A percentile compares a stretch with the other conserved stretches of the same genome.
These are phyloP conservation scores for Heliocidaris tuberculata DNA, from an alignment of 35 echinoderm and acorn worm genomes.

Conservation along the genomic window DNA sequence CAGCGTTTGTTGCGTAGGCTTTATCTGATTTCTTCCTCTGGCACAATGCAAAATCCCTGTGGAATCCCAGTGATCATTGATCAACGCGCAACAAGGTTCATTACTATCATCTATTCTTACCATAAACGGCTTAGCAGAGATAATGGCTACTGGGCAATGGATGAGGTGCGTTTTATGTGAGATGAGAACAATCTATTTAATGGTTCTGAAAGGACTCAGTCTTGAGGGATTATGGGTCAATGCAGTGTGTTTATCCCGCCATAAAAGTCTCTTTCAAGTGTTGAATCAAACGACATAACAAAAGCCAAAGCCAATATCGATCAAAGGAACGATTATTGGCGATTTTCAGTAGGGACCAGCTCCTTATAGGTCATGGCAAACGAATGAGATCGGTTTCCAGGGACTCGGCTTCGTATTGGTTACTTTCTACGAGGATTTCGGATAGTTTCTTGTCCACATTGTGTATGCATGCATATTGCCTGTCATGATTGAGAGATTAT, in stretches of 20 bases:
- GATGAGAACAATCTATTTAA: conserved; percentile 10
- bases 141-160: not conserved
- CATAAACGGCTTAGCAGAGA: not conserved
- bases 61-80: conserved; percentile 1
- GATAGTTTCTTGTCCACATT: not conserved
- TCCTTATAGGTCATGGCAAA: not conserved
- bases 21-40: not conserved
- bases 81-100: conserved; percentile 8
- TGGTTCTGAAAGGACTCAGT: not conserved
- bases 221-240: conserved; percentile 15
- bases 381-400: not conserved
- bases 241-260: not conserved
- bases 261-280: not conserved
- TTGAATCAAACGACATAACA: not conserved
- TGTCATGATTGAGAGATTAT: too few relatives aligned
- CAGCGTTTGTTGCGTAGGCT: not conserved
- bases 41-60: conserved; percentile 15
- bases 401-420: not conserved
- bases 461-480: too few relatives aligned
- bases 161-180: conserved; percentile 13
- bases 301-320: conserved; percentile 30
- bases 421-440: not conserved
- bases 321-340: conserved; percentile 8
- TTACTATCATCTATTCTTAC: not conserved
- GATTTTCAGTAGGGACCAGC: not conserved